These are phyloP conservation scores for Sphaeridia pumilis DNA, from an alignment of 2,888 invertebrate genomes.

Conservation along the genomic window DNA sequence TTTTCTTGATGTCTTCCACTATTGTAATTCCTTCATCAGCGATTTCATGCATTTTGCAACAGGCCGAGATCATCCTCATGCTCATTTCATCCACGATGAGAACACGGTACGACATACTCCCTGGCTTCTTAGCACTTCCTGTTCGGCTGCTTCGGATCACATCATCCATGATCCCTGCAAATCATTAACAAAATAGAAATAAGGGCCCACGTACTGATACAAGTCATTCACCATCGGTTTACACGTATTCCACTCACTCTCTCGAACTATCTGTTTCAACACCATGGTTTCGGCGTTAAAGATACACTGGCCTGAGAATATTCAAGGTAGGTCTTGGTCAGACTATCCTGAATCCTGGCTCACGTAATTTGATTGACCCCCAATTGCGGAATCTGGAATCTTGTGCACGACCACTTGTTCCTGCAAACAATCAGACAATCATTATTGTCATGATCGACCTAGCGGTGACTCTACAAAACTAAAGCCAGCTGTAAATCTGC, in stretches of 20 bases:
- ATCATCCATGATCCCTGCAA: constrained; percentile 27
- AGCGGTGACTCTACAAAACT: no score
- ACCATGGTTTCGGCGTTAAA: no score
- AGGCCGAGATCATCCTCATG: constrained; percentile 30
- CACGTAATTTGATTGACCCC: no score
- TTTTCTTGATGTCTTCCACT: constrained; percentile 32
- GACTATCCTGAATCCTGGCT: no score
- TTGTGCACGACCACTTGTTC: no score
- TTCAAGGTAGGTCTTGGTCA: no score
- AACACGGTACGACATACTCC: constrained; percentile 11
- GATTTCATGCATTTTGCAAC: constrained; percentile 31
- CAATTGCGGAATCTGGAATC: no score
- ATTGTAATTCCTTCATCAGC: constrained; percentile 31
- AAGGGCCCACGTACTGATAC: not conserved
- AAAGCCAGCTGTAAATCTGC: no score
- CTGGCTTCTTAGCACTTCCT: constrained; percentile 2
- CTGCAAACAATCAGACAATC: no score
- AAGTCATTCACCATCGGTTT: no score
- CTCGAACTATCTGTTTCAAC: constrained; percentile 5
- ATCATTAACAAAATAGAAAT: constrained; percentile 4
- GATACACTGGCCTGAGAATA: no score
- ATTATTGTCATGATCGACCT: no score
- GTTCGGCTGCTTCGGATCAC: constrained; percentile 20
- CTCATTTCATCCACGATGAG: constrained; percentile 27
- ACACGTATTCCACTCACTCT: constrained; percentile 12